Conservation (phyloP, 2,888 invertebrate genomes). For the Bombylius discolor region DNA sequence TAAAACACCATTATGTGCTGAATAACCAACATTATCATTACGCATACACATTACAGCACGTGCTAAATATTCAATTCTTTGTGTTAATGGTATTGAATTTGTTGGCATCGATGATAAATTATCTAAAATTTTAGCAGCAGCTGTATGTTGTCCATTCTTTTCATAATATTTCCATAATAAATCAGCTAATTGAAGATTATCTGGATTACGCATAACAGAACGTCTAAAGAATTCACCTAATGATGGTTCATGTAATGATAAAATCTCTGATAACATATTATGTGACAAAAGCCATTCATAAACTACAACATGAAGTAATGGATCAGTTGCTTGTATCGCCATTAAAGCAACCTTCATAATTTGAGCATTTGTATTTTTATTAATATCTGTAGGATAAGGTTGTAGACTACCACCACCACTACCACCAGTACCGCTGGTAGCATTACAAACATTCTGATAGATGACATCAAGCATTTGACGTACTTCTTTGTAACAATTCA, state of each 20-base stretch:
- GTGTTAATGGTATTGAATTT: conserved; percentile 56
- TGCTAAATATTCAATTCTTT: conserved; percentile 82
- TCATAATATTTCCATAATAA: conserved; percentile 95
- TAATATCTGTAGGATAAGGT: conserved; percentile 12
- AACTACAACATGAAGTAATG: conserved; percentile 77
- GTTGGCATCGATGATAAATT: conserved; percentile 60
- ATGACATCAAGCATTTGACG: conserved; percentile 57
- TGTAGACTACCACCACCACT: not conserved
- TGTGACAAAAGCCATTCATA: conserved; percentile 87
- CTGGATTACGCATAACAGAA: conserved; percentile 40
- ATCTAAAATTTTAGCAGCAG: conserved; percentile 82
- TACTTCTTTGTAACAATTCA: conserved; percentile 82
- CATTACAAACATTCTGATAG: conserved; percentile 25
- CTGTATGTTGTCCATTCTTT: conserved; percentile 77
- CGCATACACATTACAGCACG: conserved; percentile 92
- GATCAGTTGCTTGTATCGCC: conserved; percentile 61
- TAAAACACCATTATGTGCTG: conserved; percentile 61
- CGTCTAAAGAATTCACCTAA: conserved; percentile 35
- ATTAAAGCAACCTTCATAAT: conserved; percentile 50
- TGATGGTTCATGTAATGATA: conserved; percentile 41
- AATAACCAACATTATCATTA: conserved; percentile 64
- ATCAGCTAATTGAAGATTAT: conserved; percentile 53
- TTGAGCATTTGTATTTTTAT: conserved; percentile 29
- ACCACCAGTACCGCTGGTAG: not conserved
- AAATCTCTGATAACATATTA: conserved; percentile 54